Percentiles rank a stretch among this genome's conserved stretches.
These are phyloP conservation scores for Naja naja DNA, from an alignment of 2,113 vertebrate species.

Conservation along the genomic window DNA sequence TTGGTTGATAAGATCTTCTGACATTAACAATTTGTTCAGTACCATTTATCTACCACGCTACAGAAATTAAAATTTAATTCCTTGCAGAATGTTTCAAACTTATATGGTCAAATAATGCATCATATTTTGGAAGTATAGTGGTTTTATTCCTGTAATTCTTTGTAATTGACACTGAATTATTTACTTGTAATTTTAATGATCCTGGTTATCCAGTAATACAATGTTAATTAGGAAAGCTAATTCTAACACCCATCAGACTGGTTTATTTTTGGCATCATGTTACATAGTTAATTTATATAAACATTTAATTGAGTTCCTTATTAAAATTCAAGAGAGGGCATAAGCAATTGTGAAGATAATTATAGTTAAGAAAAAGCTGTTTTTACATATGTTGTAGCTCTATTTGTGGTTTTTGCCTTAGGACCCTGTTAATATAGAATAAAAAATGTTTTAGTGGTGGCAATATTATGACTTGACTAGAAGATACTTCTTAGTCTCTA, in stretches of 20 bases:
- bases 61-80: background rate
- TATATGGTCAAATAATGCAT: background rate
- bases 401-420: conserved; percentile 63
- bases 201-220: conserved; percentile 62
- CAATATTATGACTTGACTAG: conserved; percentile 32
- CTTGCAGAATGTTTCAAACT: background rate
- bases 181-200: conserved; percentile 60
- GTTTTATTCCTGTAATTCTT: conserved; percentile 21
- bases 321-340: conserved; percentile 72
- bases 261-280: conserved; percentile 59
- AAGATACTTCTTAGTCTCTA: conserved; percentile 28
- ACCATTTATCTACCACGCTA: background rate
- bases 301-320: conserved; percentile 65
- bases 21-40: background rate
- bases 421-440: conserved; percentile 54
- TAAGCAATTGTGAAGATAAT: conserved; percentile 68
- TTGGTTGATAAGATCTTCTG: background rate
- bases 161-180: conserved; percentile 38
- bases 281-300: conserved; percentile 66
- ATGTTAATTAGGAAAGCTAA: conserved; percentile 64
- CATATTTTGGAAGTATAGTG: conserved; percentile 12
- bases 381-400: conserved; percentile 65
- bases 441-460: conserved; percentile 14
- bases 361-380: conserved; percentile 74
- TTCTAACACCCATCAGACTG: conserved; percentile 63